Evolutionary conservation across 2,113 vertebrate genomes (phyloP), one percentile per base, ranked within the genome.

Genomic region (Nicator chloris): DNA sequence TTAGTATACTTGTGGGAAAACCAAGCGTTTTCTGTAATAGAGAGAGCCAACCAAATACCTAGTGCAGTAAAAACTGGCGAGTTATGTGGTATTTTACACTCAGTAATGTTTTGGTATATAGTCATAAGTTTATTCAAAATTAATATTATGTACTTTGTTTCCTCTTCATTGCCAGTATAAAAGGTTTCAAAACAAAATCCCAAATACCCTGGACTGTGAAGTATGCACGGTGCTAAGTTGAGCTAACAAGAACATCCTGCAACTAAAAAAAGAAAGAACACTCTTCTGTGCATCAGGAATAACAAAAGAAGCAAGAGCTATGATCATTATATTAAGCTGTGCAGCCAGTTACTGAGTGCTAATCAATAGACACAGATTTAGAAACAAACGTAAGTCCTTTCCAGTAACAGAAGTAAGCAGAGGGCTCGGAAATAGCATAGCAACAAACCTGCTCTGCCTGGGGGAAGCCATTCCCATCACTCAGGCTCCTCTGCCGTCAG

Each of bases 321-420:
- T 45, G 47, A 53, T 89, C 65, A 82, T 93, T 91, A 27, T 14
- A 87, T 91, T 91, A 88, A 95, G 69, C 69, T 42, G 23, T 75
- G 72, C 68, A 92, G 35, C 83, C 86, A 69, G 69, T 84, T 81
- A 75, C 92, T 84, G 75, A 96, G 73, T 76, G 81, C 72, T 95
- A 76, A 96, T 96, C 96, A 84, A 96, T 96, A 92, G 20, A 53
- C 77, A 76, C 53, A 28, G 69, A 95, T 95, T 93, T 95, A 95
- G 95, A 92, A 97, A 69, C 40, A 50, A 70, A 91, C 4, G 0
- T 60, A 78, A 92, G 72, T 53, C 44, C 64, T 95, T 97, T 95
- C 92, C 94, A 87, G 83, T 86, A 96, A 95, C 27, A 95, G 89
- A 76, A 71, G 73, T 76, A 82, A 88, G 88, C 69, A 64, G 83